These are phyloP conservation scores for Platalea minor DNA, from an alignment of 2,797 vertebrate species.

Conservation along the genomic window DNA sequence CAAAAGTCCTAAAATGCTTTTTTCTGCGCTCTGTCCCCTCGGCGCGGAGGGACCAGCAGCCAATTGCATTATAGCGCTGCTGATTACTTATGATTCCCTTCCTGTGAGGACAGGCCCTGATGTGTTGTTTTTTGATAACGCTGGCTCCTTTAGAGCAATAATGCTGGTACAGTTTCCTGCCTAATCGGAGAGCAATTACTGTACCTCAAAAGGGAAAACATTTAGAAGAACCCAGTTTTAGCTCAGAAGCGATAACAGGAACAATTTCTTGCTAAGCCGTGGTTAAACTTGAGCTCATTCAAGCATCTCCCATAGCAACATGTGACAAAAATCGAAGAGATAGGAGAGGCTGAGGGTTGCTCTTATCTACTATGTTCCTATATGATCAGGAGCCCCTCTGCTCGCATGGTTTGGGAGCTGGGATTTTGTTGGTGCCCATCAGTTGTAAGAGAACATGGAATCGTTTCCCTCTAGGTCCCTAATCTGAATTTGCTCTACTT, in stretches of 20 bases:
- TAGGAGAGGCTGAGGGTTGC: background rate
- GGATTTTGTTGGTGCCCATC: background rate
- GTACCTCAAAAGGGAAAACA: conserved; percentile 66
- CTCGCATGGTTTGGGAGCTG: background rate
- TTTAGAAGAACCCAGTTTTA: conserved; percentile 59
- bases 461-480: background rate
- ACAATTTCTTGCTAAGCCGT: conserved; percentile 12
- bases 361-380: background rate
- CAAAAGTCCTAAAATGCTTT: background rate
- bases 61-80: conserved; percentile 71
- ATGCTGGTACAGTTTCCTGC: conserved; percentile 81
- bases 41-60: conserved; percentile 48
- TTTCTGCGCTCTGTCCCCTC: background rate
- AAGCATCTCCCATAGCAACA: background rate
- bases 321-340: background rate
- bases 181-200: conserved; percentile 79
- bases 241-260: conserved; percentile 34
- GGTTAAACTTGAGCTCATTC: background rate
- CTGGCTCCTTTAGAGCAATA: conserved; percentile 81
- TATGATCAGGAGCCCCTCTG: background rate
- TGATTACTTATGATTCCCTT: conserved; percentile 78
- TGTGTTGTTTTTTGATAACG: conserved; percentile 81
- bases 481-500: background rate
- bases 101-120: conserved; percentile 76
- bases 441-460: background rate